Percentiles rank a stretch among this genome's conserved stretches.
These are phyloP conservation scores for Hirtodrosophila trivittata DNA, from an alignment of 2,888 invertebrate species.

Conservation along the genomic window DNA sequence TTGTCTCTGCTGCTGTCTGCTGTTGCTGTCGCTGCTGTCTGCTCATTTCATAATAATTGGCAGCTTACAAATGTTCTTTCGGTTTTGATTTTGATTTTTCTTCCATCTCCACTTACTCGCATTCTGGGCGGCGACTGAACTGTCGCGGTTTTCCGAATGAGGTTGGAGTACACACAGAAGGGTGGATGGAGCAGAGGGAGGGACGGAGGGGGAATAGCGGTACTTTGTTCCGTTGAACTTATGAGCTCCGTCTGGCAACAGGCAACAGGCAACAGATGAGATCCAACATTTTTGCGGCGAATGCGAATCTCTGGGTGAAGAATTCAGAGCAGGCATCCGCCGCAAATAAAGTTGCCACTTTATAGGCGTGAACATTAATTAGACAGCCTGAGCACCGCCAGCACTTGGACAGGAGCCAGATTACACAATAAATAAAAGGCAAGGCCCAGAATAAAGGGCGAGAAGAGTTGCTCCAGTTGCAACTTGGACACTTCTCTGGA, in stretches of 20 bases:
- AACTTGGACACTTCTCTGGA: constrained; percentile 7
- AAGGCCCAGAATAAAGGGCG: constrained; percentile 16
- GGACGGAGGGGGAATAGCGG: constrained; percentile 50
- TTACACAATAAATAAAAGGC: constrained; percentile 29
- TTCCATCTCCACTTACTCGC: constrained; percentile 42
- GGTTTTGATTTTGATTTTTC: constrained; percentile 57
- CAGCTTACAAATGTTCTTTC: constrained; percentile 75
- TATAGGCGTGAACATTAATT: constrained; percentile 74
- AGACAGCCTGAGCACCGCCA: constrained; percentile 47
- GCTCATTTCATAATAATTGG: constrained; percentile 72
- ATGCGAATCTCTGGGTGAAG: constrained; percentile 39
- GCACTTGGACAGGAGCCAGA: constrained; percentile 21
- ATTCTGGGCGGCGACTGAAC: constrained; percentile 32
- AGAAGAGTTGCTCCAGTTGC: constrained; percentile 1
- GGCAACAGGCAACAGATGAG: constrained; percentile 26
- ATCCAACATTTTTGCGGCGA: constrained; percentile 51
- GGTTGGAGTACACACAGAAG: not conserved
- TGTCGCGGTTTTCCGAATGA: constrained; percentile 48
- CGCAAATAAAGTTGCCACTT: constrained; percentile 65
- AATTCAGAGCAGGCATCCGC: constrained; percentile 66
- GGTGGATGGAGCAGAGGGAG: not conserved
- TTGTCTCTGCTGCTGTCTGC: not conserved
- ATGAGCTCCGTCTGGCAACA: constrained; percentile 34
- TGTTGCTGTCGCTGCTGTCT: constrained; percentile 35
- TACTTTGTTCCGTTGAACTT: constrained; percentile 70